Conservation (phyloP, 2,888 invertebrate species). For the Acanthopleura granulata region DNA sequence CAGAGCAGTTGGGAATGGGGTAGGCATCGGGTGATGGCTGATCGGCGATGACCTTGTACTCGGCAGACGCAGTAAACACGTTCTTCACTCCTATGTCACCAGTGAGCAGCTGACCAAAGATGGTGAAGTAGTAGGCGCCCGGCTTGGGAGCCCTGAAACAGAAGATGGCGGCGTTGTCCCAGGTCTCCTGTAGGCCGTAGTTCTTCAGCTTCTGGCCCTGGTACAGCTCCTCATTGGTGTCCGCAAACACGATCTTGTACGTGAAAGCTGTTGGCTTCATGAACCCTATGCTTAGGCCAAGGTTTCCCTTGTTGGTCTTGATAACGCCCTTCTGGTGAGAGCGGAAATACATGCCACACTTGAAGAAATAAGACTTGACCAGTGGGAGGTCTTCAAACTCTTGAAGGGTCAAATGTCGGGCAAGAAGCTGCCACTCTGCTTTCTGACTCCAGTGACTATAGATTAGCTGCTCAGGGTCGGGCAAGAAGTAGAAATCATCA, state of each 20-base stretch:
- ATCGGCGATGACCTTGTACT: constrained; percentile 68
- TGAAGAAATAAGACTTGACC: constrained; percentile 70
- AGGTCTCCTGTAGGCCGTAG: constrained; percentile 66
- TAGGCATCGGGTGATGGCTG: constrained; percentile 57
- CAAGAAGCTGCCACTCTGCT: constrained; percentile 66
- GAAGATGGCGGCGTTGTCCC: constrained; percentile 62
- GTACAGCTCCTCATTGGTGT: constrained; percentile 60
- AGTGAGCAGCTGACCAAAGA: constrained; percentile 67
- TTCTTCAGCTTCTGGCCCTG: constrained; percentile 65
- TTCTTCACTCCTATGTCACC: constrained; percentile 67
- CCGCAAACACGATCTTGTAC: constrained; percentile 66
- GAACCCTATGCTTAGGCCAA: constrained; percentile 66
- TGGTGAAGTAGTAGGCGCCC: constrained; percentile 67
- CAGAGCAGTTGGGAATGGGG: constrained; percentile 67
- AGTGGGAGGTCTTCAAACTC: constrained; percentile 69
- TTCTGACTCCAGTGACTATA: constrained; percentile 69
- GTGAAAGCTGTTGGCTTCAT: constrained; percentile 68
- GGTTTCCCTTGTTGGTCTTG: constrained; percentile 62
- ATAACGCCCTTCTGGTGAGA: constrained; percentile 65
- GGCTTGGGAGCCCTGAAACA: constrained; percentile 62
- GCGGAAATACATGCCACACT: constrained; percentile 66
- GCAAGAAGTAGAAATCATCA: constrained; percentile 99
- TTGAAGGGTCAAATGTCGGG: constrained; percentile 52
- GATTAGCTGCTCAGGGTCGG: constrained; percentile 83
- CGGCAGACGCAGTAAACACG: constrained; percentile 68